phyloP scores from a whole-genome alignment of 1,140 invertebrate genomes.

The Drosophila rhopaloa region DNA sequence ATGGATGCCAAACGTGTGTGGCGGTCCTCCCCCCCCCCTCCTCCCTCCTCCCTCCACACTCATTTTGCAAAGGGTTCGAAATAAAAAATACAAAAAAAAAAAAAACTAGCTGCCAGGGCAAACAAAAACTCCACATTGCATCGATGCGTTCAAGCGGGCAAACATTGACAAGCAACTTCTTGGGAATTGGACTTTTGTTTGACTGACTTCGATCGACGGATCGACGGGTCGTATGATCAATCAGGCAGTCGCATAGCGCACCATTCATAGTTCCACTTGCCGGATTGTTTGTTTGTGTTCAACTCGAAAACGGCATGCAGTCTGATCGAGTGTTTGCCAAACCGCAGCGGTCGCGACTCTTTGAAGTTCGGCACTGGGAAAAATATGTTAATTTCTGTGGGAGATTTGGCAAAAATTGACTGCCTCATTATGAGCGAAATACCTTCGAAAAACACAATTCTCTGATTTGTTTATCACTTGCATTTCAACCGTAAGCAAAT shows the following conservation, averaged over 20 bases:
- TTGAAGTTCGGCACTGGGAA: constrained; percentile 55
- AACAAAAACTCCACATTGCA: constrained; percentile 57
- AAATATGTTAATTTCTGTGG: not conserved
- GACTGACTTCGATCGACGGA: constrained; percentile 46
- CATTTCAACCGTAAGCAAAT: too few species aligned
- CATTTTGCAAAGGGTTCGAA: constrained; percentile 45
- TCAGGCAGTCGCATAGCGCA: constrained; percentile 34
- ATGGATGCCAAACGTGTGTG: constrained; percentile 60
- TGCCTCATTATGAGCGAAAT: not conserved
- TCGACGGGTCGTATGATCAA: constrained; percentile 69
- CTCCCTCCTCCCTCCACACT: not conserved
- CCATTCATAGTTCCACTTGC: constrained; percentile 77
- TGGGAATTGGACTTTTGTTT: constrained; percentile 72
- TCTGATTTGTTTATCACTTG: not conserved
- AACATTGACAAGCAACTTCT: constrained; percentile 79
- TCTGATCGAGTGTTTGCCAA: constrained; percentile 68
- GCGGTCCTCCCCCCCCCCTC: not conserved
- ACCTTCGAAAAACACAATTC: not conserved
- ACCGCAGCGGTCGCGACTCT: constrained; percentile 48
- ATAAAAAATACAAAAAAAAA: constrained; percentile 29
- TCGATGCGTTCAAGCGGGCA: constrained; percentile 71
- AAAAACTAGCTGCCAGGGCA: constrained; percentile 24
- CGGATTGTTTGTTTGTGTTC: constrained; percentile 61
- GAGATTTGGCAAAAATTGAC: not conserved
- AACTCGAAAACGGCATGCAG: constrained; percentile 71